These are phyloP conservation scores for Moxostoma hubbsi DNA, from an alignment of 2,797 vertebrate species.

Conservation along the genomic window DNA sequence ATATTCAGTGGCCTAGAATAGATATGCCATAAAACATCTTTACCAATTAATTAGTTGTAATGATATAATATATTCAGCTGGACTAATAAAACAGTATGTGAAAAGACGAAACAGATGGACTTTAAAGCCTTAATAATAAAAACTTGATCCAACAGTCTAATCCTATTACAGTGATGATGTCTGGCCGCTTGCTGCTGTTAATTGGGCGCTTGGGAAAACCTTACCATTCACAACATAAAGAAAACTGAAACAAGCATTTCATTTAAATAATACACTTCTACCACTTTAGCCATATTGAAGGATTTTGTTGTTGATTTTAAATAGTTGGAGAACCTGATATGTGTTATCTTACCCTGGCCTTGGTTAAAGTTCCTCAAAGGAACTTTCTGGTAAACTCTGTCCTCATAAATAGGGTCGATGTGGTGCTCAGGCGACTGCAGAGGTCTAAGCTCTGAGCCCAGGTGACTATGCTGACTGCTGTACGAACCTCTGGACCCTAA, in stretches of 20 bases:
- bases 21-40: too few species aligned
- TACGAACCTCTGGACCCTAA: slow-evolving; percentile 93
- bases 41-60: background rate
- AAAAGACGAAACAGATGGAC: slow-evolving; percentile 51
- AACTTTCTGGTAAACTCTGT: slow-evolving; percentile 97
- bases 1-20: too few species aligned
- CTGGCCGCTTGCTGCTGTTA: slow-evolving; percentile 38
- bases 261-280: background rate
- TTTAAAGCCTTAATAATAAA: slow-evolving; percentile 6
- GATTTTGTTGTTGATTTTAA: slow-evolving; percentile 2
- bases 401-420: slow-evolving; percentile 99
- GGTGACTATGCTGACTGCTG: slow-evolving; percentile 96
- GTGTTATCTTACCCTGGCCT: slow-evolving; percentile 84
- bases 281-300: background rate
- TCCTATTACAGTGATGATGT: slow-evolving; percentile 5
- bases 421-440: slow-evolving; percentile 98
- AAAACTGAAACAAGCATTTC: slow-evolving; percentile 14
- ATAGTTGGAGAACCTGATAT: background rate
- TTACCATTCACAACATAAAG: slow-evolving; percentile 13
- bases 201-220: slow-evolving; percentile 21
- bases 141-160: slow-evolving; percentile 58
- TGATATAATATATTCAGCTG: background rate
- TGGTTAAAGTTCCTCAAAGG: slow-evolving; percentile 92
- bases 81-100: slow-evolving; percentile 48
- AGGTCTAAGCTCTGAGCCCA: slow-evolving; percentile 91